These are phyloP conservation scores for Phocoena sinus DNA, from an alignment of 2,113 vertebrate species.

Conservation along the genomic window DNA sequence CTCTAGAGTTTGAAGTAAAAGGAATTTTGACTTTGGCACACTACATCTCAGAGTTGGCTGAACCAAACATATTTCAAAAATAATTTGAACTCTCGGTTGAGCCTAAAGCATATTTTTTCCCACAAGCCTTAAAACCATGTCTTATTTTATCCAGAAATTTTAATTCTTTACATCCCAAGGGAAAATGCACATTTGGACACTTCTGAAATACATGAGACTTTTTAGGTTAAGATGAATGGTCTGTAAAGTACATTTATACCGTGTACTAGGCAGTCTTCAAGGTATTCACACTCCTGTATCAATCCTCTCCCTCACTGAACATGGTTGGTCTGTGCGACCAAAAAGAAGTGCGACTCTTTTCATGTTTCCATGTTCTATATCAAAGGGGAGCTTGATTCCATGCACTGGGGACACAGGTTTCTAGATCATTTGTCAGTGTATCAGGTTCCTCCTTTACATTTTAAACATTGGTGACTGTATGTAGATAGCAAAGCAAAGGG, in stretches of 20 bases:
- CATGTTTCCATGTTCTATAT: accelerated
- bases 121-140: background rate
- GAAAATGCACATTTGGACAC: too few relatives aligned
- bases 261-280: accelerated
- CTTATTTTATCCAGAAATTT: background rate
- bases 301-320: accelerated
- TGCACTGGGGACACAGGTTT: background rate
- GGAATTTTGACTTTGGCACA: background rate
- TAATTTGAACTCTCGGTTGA: background rate
- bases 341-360: accelerated
- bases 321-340: too few relatives aligned
- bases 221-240: background rate
- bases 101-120: background rate
- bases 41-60: background rate
- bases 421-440: background rate
- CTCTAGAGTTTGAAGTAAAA: background rate
- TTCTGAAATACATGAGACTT: accelerated
- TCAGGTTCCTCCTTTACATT: background rate
- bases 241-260: background rate
- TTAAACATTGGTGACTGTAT: accelerated
- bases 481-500: background rate
- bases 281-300: accelerated
- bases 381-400: background rate
- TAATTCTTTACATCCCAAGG: background rate
- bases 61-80: background rate